Evolutionary conservation across 2,113 vertebrate genomes (phyloP).

Genomic region (Ochotona curzoniae): DNA sequence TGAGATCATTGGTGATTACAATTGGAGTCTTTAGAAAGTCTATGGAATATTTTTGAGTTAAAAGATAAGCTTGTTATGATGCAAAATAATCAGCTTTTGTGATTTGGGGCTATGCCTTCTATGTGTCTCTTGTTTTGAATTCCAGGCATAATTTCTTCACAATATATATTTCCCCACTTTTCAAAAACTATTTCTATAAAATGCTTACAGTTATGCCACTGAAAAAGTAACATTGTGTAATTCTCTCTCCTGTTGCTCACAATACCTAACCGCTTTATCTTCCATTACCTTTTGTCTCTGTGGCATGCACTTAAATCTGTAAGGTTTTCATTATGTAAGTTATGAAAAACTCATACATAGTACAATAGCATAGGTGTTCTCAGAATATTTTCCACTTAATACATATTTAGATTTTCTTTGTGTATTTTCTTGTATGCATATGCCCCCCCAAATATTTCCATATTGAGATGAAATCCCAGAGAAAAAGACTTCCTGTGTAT

Average conservation of each 20-base stretch:
- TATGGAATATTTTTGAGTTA: too few relatives aligned
- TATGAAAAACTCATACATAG: not conserved
- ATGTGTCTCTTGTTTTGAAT: too few relatives aligned
- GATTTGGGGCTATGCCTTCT: too few relatives aligned
- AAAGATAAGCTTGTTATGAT: too few relatives aligned
- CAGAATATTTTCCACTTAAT: not conserved
- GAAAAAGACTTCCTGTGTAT: not conserved
- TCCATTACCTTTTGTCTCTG: not conserved
- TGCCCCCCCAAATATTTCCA: not conserved
- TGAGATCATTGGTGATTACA: not conserved
- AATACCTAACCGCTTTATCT: not conserved
- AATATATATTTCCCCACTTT: too few relatives aligned
- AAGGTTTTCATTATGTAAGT: slow-evolving; percentile 18
- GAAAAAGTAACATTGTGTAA: not conserved
- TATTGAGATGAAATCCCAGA: not conserved
- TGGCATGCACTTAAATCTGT: not conserved
- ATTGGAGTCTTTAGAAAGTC: too few relatives aligned
- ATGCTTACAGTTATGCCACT: not conserved
- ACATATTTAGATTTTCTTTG: not conserved
- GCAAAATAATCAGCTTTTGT: too few relatives aligned
- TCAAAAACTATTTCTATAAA: not conserved
- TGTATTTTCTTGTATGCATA: not conserved
- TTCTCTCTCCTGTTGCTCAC: not conserved
- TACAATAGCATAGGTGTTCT: not conserved
- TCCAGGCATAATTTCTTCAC: too few relatives aligned